Evolutionary conservation across 2,797 vertebrate species (phyloP).

Genomic region (Halcyon smyrnensis): DNA sequence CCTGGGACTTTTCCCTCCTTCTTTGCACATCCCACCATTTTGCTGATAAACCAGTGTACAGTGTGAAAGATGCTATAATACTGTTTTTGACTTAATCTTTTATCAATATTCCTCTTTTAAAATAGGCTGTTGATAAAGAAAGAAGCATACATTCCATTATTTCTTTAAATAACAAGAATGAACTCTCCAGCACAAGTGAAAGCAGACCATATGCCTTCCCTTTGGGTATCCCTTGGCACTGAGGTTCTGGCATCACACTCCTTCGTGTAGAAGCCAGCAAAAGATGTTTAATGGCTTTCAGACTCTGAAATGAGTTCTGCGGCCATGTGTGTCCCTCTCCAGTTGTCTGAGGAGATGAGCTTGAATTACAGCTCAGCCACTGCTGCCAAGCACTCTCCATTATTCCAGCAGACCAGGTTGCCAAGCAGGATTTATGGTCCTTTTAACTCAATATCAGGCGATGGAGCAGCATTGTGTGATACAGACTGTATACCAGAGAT

Average conservation of each 20-base stretch:
- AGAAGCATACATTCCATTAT: conserved; percentile 54
- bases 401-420: conserved; percentile 74
- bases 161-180: conserved; percentile 73
- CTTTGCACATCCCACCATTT: not conserved
- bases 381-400: conserved; percentile 79
- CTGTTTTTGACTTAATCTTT: not conserved
- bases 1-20: not conserved
- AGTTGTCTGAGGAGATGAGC: conserved; percentile 84
- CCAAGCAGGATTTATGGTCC: conserved; percentile 79
- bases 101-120: not conserved
- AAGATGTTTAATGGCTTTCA: conserved; percentile 82
- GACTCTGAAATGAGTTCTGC: conserved; percentile 79
- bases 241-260: conserved; percentile 72
- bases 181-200: conserved; percentile 72
- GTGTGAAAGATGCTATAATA: not conserved
- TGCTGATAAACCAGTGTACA: not conserved
- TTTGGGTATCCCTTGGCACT: conserved; percentile 78
- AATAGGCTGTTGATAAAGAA: conserved; percentile 43
- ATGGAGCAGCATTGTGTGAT: conserved; percentile 79
- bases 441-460: conserved; percentile 77
- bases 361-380: conserved; percentile 83
- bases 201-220: conserved; percentile 78
- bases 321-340: conserved; percentile 80
- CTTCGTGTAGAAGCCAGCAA: conserved; percentile 71
- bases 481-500: conserved; percentile 77